Conservation (phyloP, 1,140 invertebrate species). For the Bombus difficillimus region DNA sequence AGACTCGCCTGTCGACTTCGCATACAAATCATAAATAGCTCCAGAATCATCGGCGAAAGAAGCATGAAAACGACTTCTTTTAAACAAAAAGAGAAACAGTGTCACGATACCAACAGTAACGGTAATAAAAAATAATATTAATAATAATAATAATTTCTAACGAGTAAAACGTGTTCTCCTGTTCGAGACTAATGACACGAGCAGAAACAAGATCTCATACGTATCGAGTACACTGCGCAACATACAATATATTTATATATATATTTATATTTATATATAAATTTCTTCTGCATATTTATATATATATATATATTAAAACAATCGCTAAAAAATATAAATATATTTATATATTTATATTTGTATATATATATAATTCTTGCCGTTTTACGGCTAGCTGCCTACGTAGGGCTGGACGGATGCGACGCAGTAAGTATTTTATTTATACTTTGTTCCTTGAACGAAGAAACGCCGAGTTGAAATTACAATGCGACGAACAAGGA, state of each 20-base stretch:
- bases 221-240: conserved; percentile 27
- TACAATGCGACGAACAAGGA: conserved; percentile 31
- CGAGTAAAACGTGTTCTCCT: conserved; percentile 33
- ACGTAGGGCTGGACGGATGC: conserved; percentile 78
- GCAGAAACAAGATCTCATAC: conserved; percentile 23
- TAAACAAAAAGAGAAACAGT: conserved; percentile 3
- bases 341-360: conserved; percentile 61
- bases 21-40: conserved; percentile 35
- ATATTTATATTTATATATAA: conserved; percentile 55
- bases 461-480: conserved; percentile 17
- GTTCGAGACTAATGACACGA: conserved; percentile 23
- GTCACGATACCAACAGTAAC: conserved; percentile 38
- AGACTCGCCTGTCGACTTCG: conserved; percentile 19
- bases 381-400: conserved; percentile 76
- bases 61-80: conserved; percentile 7
- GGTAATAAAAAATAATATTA: conserved; percentile 36
- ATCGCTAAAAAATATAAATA: conserved; percentile 79
- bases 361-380: conserved; percentile 68
- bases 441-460: conserved; percentile 32
- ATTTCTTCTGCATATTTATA: conserved; percentile 50
- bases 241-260: conserved; percentile 60
- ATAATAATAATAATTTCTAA: conserved; percentile 38
- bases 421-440: conserved; percentile 66
- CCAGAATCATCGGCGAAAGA: conserved; percentile 12
- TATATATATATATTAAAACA: conserved; percentile 74